A percentile compares a stretch with the other conserved stretches of the same genome.
These are phyloP conservation scores for Motacilla tschutschensis DNA, from an alignment of 2,113 vertebrate species.

Conservation along the genomic window DNA sequence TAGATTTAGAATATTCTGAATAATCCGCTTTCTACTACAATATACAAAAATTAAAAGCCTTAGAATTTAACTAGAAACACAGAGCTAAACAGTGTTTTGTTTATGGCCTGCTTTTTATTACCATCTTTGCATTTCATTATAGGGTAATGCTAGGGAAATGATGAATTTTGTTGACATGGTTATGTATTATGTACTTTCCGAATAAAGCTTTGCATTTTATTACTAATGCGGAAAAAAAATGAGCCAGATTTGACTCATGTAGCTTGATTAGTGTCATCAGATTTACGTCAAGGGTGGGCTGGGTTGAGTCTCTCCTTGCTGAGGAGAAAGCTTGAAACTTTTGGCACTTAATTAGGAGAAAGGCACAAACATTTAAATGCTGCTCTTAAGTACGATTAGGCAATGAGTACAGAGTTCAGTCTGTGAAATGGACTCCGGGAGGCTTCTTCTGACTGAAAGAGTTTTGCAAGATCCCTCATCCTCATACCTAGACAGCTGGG, in stretches of 20 bases:
- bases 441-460: not conserved
- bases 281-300: not conserved
- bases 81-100: slow-evolving; percentile 48
- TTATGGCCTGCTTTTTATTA: slow-evolving; percentile 37
- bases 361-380: not conserved
- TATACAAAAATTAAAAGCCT: slow-evolving; percentile 33
- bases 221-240: not conserved
- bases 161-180: slow-evolving; percentile 28
- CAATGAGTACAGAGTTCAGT: not conserved
- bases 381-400: slow-evolving; percentile 10
- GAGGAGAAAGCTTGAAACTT: not conserved
- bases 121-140: slow-evolving; percentile 21
- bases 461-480: not conserved
- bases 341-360: slow-evolving; percentile 29
- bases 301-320: not conserved
- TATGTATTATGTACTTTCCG: slow-evolving; percentile 2
- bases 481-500: not conserved
- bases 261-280: not conserved
- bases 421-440: not conserved
- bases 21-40: slow-evolving; percentile 45
- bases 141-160: slow-evolving; percentile 19
- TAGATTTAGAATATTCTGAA: slow-evolving; percentile 50
- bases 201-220: slow-evolving; percentile 25
- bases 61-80: slow-evolving; percentile 24
- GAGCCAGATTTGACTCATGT: not conserved